These are phyloP conservation scores for Cosmia pyralina DNA, from an alignment of 2,888 invertebrate species.

Conservation along the genomic window DNA sequence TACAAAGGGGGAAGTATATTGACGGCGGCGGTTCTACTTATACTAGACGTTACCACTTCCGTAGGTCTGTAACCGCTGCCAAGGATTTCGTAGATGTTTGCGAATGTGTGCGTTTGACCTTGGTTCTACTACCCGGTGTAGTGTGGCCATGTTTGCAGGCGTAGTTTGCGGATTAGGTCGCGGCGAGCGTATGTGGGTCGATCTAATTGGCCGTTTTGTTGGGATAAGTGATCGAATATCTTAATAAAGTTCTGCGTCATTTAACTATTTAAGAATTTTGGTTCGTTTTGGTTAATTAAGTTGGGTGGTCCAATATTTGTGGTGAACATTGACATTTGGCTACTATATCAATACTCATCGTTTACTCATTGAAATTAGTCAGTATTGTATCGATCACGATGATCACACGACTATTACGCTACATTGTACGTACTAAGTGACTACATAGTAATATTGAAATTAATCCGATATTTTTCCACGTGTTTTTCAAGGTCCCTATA, in stretches of 20 bases:
- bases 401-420: neutral
- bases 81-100: conserved; percentile 85
- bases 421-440: neutral
- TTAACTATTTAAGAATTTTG: conserved; percentile 26
- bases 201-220: conserved; percentile 48
- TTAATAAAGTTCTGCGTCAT: conserved; percentile 20
- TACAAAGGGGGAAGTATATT: conserved; percentile 70
- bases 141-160: conserved; percentile 69
- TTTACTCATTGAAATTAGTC: conserved; percentile 21
- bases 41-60: conserved; percentile 81
- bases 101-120: conserved; percentile 82
- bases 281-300: conserved; percentile 17
- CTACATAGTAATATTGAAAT: neutral
- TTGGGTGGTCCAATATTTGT: conserved; percentile 25
- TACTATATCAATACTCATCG: conserved; percentile 7
- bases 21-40: conserved; percentile 75
- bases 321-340: conserved; percentile 9
- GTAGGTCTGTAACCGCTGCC: conserved; percentile 84
- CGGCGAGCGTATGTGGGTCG: conserved; percentile 49
- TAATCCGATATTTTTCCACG: conserved; percentile 11
- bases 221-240: conserved; percentile 39
- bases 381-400: conserved; percentile 10
- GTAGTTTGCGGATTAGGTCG: conserved; percentile 61
- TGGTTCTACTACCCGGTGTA: conserved; percentile 82
- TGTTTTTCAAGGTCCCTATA: conserved; percentile 17